Evolutionary conservation across 1,140 invertebrate species (phyloP), one percentile per base, ranked within the genome.

Genomic region (Lethocerus indicus): DNA sequence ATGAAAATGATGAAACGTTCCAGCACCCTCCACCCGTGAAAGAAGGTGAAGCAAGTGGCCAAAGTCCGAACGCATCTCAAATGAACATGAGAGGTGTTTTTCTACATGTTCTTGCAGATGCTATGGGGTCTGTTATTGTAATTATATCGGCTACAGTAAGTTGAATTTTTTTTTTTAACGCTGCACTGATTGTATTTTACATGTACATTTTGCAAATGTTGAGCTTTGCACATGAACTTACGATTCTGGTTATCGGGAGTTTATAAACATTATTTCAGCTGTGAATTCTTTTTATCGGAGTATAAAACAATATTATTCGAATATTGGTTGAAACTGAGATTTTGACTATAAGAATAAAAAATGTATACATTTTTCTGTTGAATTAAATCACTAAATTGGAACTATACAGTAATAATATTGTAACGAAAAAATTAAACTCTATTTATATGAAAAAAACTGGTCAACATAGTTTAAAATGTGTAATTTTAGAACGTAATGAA

Each of bases 11-110:
- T 55, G 81, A 84, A 58, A 73, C 75, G 54, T 83, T 77, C 36
- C 62, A 64, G 42, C 65, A 67, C 20, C 64, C 69, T 9, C 20
- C 63, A 63, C 6, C 63, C 60, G 23, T 18, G 28, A 53, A 18
- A 54, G 48, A 27, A 53, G 39, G 13, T 54, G 64, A 48, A 58
- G 63, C 3, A 57, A 64, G 62, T 46, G 61, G 59, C 27, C 75
- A 79, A 54, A 65, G 67, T 2, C 74, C 79, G 55, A 63, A 67
- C 44, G 73, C 81, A 1, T 77, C 77, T 23, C 83, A 94, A 60
- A 83, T 98, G 80, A 99, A 99, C 62, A 97, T 97, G 87, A 74
- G 84, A 42, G 93, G 91, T 16, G 95, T 97, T 1, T 98, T 98
- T 63, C 71, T 99, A 37, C 96, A 99, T 67, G 84, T 98, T 4